Conservation (phyloP, 2,113 vertebrate genomes). For the Procavia capensis region DNA sequence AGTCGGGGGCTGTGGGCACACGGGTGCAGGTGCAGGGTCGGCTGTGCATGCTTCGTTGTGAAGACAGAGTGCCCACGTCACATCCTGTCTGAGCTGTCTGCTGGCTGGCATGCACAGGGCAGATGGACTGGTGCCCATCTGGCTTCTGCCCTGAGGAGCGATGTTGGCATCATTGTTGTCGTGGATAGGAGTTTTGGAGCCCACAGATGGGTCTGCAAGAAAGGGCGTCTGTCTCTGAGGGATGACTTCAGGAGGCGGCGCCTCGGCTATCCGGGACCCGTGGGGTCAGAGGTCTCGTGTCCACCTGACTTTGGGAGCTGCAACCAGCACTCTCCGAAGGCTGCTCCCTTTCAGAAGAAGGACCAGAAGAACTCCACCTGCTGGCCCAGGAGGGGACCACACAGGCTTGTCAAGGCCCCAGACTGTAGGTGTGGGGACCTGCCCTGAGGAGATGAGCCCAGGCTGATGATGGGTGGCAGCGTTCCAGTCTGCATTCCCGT, state of each 20-base stretch:
- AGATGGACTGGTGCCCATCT: fast-evolving
- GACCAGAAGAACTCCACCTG: background rate
- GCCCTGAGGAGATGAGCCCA: too few relatives aligned
- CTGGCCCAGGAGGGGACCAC: fast-evolving
- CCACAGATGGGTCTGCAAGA: background rate
- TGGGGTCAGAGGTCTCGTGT: too few relatives aligned
- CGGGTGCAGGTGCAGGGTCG: fast-evolving
- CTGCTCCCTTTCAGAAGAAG: background rate
- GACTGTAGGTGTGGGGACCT: background rate
- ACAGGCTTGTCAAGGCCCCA: fast-evolving
- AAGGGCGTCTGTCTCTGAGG: background rate
- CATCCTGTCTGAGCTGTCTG: fast-evolving
- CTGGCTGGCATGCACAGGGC: background rate
- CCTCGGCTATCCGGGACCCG: fast-evolving
- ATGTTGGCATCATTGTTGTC: fast-evolving
- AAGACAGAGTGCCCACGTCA: fast-evolving
- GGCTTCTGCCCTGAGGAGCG: fast-evolving
- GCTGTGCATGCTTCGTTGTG: background rate
- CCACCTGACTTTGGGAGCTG: background rate
- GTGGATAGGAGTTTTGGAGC: too few relatives aligned
- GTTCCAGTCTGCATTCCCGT: background rate
- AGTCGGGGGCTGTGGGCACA: background rate
- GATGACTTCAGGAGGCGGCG: fast-evolving
- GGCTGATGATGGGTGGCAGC: fast-evolving
- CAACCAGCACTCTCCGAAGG: background rate